Percentiles rank a stretch among this genome's conserved stretches.
These are phyloP conservation scores for Acholoe squamosa DNA, from an alignment of 2,888 invertebrate species.

Conservation along the genomic window DNA sequence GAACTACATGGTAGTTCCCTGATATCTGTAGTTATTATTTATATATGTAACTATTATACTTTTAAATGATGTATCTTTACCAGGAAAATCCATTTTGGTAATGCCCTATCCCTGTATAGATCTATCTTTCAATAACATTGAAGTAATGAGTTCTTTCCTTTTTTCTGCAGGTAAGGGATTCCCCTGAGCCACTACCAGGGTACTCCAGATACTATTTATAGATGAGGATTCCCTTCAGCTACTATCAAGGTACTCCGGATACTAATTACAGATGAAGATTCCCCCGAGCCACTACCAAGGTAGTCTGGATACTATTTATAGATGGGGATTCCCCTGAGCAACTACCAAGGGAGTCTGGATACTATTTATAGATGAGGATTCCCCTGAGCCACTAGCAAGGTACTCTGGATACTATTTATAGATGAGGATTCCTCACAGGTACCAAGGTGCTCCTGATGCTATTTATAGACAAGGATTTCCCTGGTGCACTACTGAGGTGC, in stretches of 20 bases:
- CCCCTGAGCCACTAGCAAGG: neutral
- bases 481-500: too few species aligned
- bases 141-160: neutral
- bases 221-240: neutral
- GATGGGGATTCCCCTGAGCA: neutral
- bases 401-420: neutral
- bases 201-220: slow-evolving; percentile 4
- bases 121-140: neutral
- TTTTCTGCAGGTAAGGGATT: neutral
- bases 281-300: neutral
- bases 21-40: too few species aligned
- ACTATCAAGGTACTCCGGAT: neutral
- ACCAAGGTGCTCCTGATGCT: slow-evolving; percentile 2
- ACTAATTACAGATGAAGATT: neutral
- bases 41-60: too few species aligned
- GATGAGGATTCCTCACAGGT: neutral
- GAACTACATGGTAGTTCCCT: too few species aligned
- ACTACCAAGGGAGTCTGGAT: neutral
- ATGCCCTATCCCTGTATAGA: too few species aligned
- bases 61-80: too few species aligned
- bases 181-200: neutral
- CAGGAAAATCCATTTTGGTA: too few species aligned
- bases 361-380: neutral
- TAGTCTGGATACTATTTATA: neutral
- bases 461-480: neutral